These are phyloP conservation scores for Malurus splendens DNA, from an alignment of 2,797 vertebrate genomes.

Conservation along the genomic window DNA sequence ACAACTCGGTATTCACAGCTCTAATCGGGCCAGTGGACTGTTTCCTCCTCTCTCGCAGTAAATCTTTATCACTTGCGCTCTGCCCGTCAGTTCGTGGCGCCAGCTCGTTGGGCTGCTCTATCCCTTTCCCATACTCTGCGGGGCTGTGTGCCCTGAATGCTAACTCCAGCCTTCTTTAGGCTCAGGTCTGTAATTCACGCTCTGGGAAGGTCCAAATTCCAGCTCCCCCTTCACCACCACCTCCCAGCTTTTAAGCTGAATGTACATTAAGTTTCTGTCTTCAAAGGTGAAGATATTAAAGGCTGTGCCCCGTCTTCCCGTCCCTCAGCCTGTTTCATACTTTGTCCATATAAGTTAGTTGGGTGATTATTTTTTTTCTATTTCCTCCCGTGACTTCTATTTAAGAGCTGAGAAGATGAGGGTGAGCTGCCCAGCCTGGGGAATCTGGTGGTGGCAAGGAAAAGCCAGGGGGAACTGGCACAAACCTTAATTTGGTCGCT, in stretches of 20 bases:
- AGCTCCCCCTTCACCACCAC: neutral
- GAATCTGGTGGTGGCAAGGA: constrained; percentile 5
- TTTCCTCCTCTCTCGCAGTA: constrained; percentile 75
- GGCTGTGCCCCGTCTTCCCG: neutral
- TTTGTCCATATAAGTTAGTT: constrained; percentile 12
- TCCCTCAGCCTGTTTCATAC: neutral
- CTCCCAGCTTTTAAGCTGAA: neutral
- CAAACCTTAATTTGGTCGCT: neutral
- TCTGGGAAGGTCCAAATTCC: neutral
- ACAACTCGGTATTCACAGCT: constrained; percentile 77
- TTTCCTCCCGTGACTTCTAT: neutral
- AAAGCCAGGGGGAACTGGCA: constrained; percentile 34
- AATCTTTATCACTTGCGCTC: constrained; percentile 75
- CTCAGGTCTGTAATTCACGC: neutral
- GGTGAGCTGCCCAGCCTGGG: constrained; percentile 3
- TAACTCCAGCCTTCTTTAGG: constrained; percentile 47
- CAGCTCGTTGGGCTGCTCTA: constrained; percentile 70
- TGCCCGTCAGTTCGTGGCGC: constrained; percentile 74
- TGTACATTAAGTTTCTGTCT: fast-evolving
- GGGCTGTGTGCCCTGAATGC: constrained; percentile 61
- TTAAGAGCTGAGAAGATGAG: neutral
- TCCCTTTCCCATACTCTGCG: constrained; percentile 65
- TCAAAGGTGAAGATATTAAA: neutral
- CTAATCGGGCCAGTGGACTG: constrained; percentile 73
- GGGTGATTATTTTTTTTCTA: neutral